Percentiles rank a stretch among this genome's conserved stretches.
Conservation (phyloP, 1,140 invertebrate genomes). For the Ceratina australensis region DNA sequence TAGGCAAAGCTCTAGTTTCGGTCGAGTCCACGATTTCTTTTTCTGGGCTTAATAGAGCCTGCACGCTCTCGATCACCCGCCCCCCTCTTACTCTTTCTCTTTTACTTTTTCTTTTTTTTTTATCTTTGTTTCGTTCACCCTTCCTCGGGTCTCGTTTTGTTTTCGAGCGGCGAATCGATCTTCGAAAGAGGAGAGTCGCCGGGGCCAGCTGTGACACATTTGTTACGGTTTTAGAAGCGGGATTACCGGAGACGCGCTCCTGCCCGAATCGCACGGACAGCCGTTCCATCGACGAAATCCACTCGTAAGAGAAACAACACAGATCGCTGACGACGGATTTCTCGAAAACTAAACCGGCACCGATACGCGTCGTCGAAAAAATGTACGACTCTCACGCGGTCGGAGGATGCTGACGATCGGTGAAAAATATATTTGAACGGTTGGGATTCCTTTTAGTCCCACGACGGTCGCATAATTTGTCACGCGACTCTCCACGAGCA, state of each 20-base stretch:
- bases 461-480: conserved; percentile 43
- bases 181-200: not conserved
- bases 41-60: conserved; percentile 11
- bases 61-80: conserved; percentile 15
- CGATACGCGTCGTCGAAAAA: too few relatives aligned
- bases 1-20: conserved; percentile 18
- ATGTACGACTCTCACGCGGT: too few relatives aligned
- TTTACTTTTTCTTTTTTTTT: not conserved
- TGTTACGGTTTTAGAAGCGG: conserved; percentile 29
- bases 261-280: conserved; percentile 12
- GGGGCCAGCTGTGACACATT: conserved; percentile 24
- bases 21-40: not conserved
- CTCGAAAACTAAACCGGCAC: not conserved
- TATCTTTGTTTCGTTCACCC: not conserved
- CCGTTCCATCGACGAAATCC: not conserved
- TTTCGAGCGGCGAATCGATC: conserved; percentile 21
- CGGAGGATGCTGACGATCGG: too few relatives aligned
- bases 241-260: conserved; percentile 10
- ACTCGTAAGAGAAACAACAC: not conserved
- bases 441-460: conserved; percentile 38
- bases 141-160: not conserved
- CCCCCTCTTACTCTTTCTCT: not conserved
- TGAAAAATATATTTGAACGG: too few relatives aligned
- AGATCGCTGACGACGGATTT: not conserved
- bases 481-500: conserved; percentile 34